Evolutionary conservation across 1,140 invertebrate species (phyloP).

Genomic region (Drosophila leontia): DNA sequence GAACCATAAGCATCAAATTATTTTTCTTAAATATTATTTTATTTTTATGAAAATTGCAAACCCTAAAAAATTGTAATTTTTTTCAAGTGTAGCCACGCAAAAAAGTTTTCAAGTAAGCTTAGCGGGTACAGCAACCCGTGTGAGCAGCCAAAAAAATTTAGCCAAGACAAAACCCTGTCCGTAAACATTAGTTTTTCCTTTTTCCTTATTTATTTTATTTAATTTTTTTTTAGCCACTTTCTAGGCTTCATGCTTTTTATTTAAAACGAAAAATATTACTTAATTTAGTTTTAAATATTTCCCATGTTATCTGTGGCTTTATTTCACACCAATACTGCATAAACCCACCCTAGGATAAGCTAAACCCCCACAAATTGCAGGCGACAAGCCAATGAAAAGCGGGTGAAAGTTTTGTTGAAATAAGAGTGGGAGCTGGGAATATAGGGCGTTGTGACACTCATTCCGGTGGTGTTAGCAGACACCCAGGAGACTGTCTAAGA

Average conservation of each 20-base stretch:
- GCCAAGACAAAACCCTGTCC: constrained; percentile 17
- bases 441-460: background rate
- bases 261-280: background rate
- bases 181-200: background rate
- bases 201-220: too few species aligned
- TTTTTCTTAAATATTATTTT: background rate
- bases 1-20: background rate
- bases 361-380: constrained; percentile 5
- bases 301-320: too few species aligned
- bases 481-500: constrained; percentile 3
- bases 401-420: background rate
- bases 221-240: too few species aligned
- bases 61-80: background rate
- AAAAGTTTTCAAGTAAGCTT: constrained; percentile 41
- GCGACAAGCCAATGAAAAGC: background rate
- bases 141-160: background rate
- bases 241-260: background rate
- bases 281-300: background rate
- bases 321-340: too few species aligned
- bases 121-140: constrained; percentile 21
- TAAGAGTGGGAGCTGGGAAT: background rate
- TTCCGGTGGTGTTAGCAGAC: background rate
- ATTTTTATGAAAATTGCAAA: background rate
- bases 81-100: constrained; percentile 1
- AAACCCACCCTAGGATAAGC: background rate